Base-by-base conservation (phyloP, 2,113 vertebrate species). In the Carollia perspicillata region DNA sequence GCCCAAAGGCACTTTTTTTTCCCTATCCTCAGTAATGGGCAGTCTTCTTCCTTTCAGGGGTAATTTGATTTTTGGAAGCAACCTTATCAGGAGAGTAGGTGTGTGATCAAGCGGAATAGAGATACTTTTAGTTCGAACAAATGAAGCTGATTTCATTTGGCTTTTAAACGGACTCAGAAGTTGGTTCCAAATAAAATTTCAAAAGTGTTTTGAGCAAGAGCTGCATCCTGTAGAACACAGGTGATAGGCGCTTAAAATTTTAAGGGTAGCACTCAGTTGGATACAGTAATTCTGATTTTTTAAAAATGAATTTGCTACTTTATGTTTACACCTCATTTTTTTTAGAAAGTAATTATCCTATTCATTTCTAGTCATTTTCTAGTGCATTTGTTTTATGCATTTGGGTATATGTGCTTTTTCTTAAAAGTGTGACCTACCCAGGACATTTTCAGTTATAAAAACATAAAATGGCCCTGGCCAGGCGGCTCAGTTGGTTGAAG, bases 61-160 rank as follows among this genome's bases (percentile, higher is more conserved):
- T 69, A n/a, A 51, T 60, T 74, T 87, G 51, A 47, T 74, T 93
- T 95, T 51, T 63, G 58, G 66, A 85, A 92, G 71, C 44, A 22
- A 18, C 18, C 60, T 87, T 28, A 28, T 93, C 16, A 55, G 75
- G 86, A 37, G 51, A 23, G 8, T 47, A 51, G 83, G 66, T 77
- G 14, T 37, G 42, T 33, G 47, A 84, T 49, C 58, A 42, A 75
- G 75, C 51, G 33, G 49, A 78, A 42, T 68, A 69, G 84, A 92
- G 85, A 87, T 12, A 37, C 77, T 95, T 96, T 79, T 40, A 94
- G 66, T 68, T 88, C 84, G 77, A 90, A 93, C 66, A 88, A 94
- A 87, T 14, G 84, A 60, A 55, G 80, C 60, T 95, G 78, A 90
- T 96, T 96, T 90, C 12, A 0, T 89, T 80, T 17, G 33, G 40